phyloP scores from a whole-genome alignment of 1,140 invertebrate genomes.

The Tribolium castaneum region DNA sequence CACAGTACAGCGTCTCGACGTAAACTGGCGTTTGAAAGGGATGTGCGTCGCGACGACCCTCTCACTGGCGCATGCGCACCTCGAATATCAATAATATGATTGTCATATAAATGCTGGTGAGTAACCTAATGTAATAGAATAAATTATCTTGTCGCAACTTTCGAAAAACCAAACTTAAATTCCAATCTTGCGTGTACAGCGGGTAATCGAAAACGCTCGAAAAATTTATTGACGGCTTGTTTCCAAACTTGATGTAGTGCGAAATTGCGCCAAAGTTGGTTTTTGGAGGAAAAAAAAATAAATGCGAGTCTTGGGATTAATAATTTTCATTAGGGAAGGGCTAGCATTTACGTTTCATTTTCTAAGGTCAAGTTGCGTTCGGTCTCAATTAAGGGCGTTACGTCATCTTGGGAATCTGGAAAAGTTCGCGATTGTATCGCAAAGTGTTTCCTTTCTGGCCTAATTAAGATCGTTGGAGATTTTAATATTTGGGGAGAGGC shows the following conservation, averaged over 20 bases:
- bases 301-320: slow-evolving; percentile 19
- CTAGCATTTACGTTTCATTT: slow-evolving; percentile 25
- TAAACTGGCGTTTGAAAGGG: slow-evolving; percentile 39
- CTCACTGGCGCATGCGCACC: slow-evolving; percentile 15
- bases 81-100: slow-evolving; percentile 42
- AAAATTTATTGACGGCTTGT: slow-evolving; percentile 8
- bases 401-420: slow-evolving; percentile 16
- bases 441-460: slow-evolving; percentile 28
- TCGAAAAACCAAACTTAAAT: slow-evolving; percentile 3
- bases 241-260: not conserved
- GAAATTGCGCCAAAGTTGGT: slow-evolving; percentile 14
- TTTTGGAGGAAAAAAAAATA: slow-evolving; percentile 1
- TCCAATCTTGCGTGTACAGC: not conserved
- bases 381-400: slow-evolving; percentile 23
- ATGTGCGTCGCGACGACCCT: slow-evolving; percentile 40
- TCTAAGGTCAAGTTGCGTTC: slow-evolving; percentile 21
- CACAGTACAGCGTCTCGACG: slow-evolving; percentile 34
- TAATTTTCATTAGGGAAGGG: slow-evolving; percentile 24
- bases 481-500: not conserved
- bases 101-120: slow-evolving; percentile 37
- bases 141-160: slow-evolving; percentile 27
- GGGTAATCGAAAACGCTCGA: not conserved
- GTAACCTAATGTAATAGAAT: slow-evolving; percentile 31
- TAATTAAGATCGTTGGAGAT: slow-evolving; percentile 7
- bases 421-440: slow-evolving; percentile 18